These are phyloP conservation scores for Drosophila sordidula DNA, from an alignment of 2,888 invertebrate species.

Conservation along the genomic window DNA sequence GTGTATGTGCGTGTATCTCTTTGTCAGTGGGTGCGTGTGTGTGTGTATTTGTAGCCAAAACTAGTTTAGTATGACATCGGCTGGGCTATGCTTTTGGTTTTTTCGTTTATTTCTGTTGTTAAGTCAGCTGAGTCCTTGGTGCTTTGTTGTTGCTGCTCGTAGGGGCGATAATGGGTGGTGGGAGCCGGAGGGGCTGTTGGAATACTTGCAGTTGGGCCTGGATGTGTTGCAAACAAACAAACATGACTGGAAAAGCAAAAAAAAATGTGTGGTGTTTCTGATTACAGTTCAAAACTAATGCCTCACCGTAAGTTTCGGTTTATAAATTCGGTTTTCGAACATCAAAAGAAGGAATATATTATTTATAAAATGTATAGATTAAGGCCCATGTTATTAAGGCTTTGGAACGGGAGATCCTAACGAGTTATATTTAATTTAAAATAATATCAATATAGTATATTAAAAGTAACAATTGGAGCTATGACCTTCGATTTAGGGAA, in stretches of 20 bases:
- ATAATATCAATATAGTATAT: no score
- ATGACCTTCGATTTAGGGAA: no score
- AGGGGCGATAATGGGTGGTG: background rate
- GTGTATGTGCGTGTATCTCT: background rate
- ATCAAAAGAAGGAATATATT: no score
- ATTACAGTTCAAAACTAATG: no score
- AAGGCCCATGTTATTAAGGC: no score
- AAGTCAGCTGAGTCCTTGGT: conserved; percentile 23
- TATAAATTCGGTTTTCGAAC: background rate
- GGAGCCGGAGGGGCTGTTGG: background rate
- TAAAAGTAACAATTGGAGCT: no score
- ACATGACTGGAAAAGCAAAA: background rate
- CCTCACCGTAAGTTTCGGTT: no score
- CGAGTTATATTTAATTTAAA: no score
- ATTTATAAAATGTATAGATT: no score
- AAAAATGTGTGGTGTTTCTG: background rate
- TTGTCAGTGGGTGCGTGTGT: background rate
- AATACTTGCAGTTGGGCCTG: background rate
- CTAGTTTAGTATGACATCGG: conserved; percentile 2
- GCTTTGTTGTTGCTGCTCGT: background rate
- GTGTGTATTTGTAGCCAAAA: conserved; percentile 8
- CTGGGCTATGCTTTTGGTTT: conserved; percentile 21
- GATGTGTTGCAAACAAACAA: conserved; percentile 6
- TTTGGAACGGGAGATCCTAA: no score
- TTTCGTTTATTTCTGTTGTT: conserved; percentile 11